Evolutionary conservation across 2,888 invertebrate species (phyloP).

Genomic region (Sminthurinus aureus): DNA sequence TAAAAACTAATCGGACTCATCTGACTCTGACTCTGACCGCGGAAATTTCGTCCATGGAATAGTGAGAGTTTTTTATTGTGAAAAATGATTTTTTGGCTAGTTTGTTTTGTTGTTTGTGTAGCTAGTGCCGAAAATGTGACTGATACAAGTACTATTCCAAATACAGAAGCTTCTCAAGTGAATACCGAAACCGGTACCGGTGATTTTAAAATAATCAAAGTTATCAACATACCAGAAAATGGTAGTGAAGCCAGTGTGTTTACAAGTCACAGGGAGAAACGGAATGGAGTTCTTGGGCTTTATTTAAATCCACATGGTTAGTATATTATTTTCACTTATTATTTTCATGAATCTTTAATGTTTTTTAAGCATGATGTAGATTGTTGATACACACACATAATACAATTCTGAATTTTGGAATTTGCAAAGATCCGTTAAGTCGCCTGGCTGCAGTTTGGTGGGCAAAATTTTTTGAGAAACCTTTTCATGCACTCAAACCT

Average conservation of each 20-base stretch:
- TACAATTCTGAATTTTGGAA: not conserved
- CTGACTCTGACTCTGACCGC: not conserved
- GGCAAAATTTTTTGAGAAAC: slow-evolving; percentile 15
- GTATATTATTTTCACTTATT: no score
- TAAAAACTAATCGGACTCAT: not conserved
- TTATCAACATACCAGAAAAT: not conserved
- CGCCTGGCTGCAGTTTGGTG: slow-evolving; percentile 17
- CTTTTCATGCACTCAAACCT: not conserved
- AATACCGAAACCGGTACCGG: no score
- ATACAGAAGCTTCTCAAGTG: no score
- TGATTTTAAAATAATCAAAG: not conserved
- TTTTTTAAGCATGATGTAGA: not conserved
- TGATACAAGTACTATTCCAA: not conserved
- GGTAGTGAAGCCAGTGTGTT: not conserved
- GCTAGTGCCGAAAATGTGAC: not conserved
- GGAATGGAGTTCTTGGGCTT: slow-evolving; percentile 21
- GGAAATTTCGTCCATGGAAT: no score
- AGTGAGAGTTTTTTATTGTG: no score
- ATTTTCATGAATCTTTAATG: not conserved
- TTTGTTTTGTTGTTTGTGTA: not conserved
- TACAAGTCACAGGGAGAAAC: not conserved
- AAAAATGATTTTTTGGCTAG: not conserved
- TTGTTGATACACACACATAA: no score
- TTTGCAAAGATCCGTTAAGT: slow-evolving; percentile 15
- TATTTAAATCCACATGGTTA: slow-evolving; percentile 26